Evolutionary conservation across 35 echinoderm and acorn worm genomes (phyloP).

Genomic region (Ptychodera flava): DNA sequence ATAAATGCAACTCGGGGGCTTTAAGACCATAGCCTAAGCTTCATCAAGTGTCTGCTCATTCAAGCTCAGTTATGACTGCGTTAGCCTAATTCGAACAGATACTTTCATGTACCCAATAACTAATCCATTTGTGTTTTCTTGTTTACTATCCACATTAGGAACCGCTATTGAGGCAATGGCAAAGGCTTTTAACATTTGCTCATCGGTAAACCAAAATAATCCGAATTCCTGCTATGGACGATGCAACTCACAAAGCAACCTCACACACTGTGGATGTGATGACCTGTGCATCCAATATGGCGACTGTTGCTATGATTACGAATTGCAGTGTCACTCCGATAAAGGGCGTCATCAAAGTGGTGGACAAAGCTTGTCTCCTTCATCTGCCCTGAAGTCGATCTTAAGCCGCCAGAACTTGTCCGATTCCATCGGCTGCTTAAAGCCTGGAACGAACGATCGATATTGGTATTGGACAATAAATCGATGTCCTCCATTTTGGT

Average conservation of each 20-base stretch:
- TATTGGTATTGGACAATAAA: slow-evolving; percentile 18
- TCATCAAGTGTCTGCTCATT: no score
- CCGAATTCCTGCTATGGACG: background rate
- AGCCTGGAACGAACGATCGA: background rate
- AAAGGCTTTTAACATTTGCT: background rate
- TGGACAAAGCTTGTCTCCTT: no score
- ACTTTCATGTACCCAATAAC: no score
- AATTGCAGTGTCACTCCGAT: background rate
- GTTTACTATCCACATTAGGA: no score
- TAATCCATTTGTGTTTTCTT: no score
- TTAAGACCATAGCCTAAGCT: no score
- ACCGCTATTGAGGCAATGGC: background rate
- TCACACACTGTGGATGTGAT: slow-evolving; percentile 25
- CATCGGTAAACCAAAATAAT: background rate
- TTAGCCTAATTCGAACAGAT: no score
- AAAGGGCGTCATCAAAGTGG: no score
- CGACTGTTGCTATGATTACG: slow-evolving; percentile 51
- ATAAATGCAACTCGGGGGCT: no score
- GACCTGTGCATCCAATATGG: slow-evolving; percentile 9
- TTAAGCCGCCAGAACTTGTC: background rate
- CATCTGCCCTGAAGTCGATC: no score
- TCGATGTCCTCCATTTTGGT: slow-evolving; percentile 16
- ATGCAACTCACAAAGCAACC: background rate
- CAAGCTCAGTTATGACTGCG: no score
- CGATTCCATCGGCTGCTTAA: background rate